phyloP scores from a whole-genome alignment of 1,140 invertebrate species.

The Lasaia peninsularis region DNA sequence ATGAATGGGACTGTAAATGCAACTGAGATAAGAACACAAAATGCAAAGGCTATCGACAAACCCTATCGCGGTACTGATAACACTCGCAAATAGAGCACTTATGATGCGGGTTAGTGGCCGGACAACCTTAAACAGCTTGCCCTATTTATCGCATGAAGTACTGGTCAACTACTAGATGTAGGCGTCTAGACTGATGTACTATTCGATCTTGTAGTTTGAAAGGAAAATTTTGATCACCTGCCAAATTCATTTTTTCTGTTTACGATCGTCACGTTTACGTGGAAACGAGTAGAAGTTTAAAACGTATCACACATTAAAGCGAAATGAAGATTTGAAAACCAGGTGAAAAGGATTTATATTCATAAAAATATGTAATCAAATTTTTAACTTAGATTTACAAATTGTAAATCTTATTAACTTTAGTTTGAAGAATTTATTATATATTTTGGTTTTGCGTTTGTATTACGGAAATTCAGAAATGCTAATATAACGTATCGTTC shows the following conservation, averaged over 20 bases:
- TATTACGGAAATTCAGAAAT: too few relatives aligned
- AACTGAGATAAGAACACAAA: slow-evolving; percentile 55
- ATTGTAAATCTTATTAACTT: too few relatives aligned
- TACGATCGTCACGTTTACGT: slow-evolving; percentile 16
- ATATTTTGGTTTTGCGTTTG: too few relatives aligned
- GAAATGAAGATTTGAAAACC: too few relatives aligned
- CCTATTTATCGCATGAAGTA: slow-evolving; percentile 36
- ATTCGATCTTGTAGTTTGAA: slow-evolving; percentile 13
- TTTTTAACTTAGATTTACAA: too few relatives aligned
- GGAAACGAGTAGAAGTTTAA: not conserved
- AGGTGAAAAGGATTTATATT: too few relatives aligned
- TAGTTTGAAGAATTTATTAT: too few relatives aligned
- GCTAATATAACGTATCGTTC: too few relatives aligned
- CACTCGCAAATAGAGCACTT: slow-evolving; percentile 25
- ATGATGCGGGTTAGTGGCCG: slow-evolving; percentile 50
- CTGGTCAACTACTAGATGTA: slow-evolving; percentile 1
- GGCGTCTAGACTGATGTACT: slow-evolving; percentile 12
- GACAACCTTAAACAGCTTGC: slow-evolving; percentile 44
- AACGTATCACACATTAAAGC: not conserved
- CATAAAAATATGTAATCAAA: too few relatives aligned
- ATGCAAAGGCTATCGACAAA: slow-evolving; percentile 38
- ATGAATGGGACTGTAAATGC: slow-evolving; percentile 50
- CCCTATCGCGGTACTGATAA: slow-evolving; percentile 15
- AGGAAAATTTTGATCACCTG: slow-evolving; percentile 19
- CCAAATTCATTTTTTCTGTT: slow-evolving; percentile 24